A percentile compares a stretch with the other conserved stretches of the same genome.
Evolutionary conservation across 2,888 invertebrate genomes (phyloP).

Genomic region (Graphium colonna): DNA sequence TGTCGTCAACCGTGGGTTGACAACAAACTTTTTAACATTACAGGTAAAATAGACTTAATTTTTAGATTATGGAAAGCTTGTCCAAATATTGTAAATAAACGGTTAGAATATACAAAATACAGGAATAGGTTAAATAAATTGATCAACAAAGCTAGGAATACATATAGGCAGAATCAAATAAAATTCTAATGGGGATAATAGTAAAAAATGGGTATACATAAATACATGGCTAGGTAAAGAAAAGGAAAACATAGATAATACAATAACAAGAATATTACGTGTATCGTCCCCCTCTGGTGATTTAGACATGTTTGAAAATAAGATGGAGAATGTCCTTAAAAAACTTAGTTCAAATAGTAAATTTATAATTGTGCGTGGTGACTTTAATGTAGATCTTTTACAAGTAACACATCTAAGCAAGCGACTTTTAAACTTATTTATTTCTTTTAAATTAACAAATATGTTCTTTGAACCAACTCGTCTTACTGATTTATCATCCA

Average conservation of each 20-base stretch:
- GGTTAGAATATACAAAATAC: neutral
- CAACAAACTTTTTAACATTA: constrained; percentile 3
- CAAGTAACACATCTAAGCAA: too few species aligned
- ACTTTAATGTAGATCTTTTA: too few species aligned
- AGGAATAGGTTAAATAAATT: neutral
- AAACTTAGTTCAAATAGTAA: too few species aligned
- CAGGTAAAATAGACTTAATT: constrained; percentile 1
- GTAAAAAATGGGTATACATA: neutral
- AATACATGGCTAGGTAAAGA: neutral
- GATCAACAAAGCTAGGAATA: neutral
- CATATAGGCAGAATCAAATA: constrained; percentile 1
- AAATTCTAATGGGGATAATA: constrained; percentile 1
- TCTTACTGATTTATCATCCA: too few species aligned
- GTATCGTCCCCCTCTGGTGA: too few species aligned
- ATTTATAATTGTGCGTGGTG: too few species aligned
- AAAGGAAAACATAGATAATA: neutral
- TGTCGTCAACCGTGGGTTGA: constrained; percentile 5
- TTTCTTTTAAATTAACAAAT: too few species aligned
- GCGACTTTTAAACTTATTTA: too few species aligned
- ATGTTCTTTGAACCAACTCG: too few species aligned
- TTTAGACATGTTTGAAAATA: too few species aligned
- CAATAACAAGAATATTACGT: too few species aligned
- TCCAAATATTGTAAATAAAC: neutral
- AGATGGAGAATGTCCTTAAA: too few species aligned
- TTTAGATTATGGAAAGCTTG: constrained; percentile 9